Conservation (phyloP, 2,888 invertebrate species). For the Ashinkailepas kermadecensis region DNA sequence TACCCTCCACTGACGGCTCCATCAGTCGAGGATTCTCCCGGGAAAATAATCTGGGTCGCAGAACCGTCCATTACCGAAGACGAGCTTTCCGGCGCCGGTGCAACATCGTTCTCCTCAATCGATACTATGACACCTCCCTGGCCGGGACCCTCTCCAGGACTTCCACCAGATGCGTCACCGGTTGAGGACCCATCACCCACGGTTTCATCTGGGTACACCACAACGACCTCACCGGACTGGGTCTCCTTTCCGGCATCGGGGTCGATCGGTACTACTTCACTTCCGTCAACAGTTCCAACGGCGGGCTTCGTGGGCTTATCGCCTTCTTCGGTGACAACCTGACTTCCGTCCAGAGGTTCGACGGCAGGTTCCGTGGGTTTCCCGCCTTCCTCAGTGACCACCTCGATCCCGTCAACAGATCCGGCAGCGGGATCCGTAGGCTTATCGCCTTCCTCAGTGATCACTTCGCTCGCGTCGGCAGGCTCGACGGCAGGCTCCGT, state of each 20-base stretch:
- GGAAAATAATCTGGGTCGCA: neutral
- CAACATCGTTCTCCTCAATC: neutral
- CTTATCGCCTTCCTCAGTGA: neutral
- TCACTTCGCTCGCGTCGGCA: neutral
- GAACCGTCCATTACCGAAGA: neutral
- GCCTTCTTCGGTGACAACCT: conserved; percentile 15
- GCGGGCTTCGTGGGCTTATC: neutral
- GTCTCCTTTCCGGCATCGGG: conserved; percentile 21
- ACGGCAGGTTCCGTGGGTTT: neutral
- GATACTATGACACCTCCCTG: neutral
- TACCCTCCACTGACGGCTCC: neutral
- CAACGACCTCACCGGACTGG: neutral
- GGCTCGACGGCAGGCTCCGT: neutral
- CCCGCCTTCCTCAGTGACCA: neutral
- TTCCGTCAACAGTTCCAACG: neutral
- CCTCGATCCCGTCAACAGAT: neutral
- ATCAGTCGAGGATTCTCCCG: neutral
- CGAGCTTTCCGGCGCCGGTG: neutral
- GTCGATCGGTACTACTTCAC: neutral
- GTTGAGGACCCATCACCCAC: neutral
- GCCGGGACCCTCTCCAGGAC: no score
- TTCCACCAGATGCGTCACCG: no score
- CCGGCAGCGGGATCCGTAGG: neutral
- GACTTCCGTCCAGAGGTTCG: no score
- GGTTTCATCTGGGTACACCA: neutral